Base-by-base conservation (phyloP, 2,113 vertebrate genomes). In the Neofelis nebulosa region DNA sequence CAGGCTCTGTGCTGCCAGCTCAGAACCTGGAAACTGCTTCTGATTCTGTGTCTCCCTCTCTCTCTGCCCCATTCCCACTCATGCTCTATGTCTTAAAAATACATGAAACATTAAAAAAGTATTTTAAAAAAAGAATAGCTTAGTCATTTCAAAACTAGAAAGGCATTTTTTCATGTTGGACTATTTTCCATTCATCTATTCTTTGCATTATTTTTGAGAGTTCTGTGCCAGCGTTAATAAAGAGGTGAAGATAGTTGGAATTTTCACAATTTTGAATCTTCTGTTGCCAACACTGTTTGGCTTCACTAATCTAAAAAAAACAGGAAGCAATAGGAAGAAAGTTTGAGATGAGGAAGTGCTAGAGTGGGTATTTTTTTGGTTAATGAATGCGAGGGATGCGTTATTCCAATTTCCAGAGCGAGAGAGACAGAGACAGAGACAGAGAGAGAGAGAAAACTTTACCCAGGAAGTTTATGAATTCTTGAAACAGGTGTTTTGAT, bases 141-240 rank as follows among this genome's bases (percentile, higher is more conserved):
- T 41, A 41, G 1, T 41, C 41, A 41, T 41, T 41, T 41, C 41
- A 6, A 41, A 41, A 41, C 41, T 41, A 95, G 74, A 97, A 93
- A 96, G 79, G 29, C 69, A 13, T 83, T 96, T 69, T 95, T 38
- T 38, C 95, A 71, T 84, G 76, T 96, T 96, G 74, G 29, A 16
- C 2, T 97, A 48, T 96, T 92, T 95, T 90, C 38, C 38, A 97
- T 79, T 93, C 6, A 38, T 86, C 31, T 33, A n/a, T 85, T 94
- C 27, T 93, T 95, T 92, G 25, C 15, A 57, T 96, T 96, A 92
- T 84, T 85, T 93, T 85, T 96, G 61, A 91, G 45, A 27, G 89
- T 93, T 97, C 55, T 91, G 89, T 97, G 88, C 96, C 97, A 97
- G 93, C 55, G 93, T 89, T 83, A 92, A 57, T 69, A 68, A 76